Base-by-base conservation (phyloP, 2,113 vertebrate species). In the Mellivora capensis region DNA sequence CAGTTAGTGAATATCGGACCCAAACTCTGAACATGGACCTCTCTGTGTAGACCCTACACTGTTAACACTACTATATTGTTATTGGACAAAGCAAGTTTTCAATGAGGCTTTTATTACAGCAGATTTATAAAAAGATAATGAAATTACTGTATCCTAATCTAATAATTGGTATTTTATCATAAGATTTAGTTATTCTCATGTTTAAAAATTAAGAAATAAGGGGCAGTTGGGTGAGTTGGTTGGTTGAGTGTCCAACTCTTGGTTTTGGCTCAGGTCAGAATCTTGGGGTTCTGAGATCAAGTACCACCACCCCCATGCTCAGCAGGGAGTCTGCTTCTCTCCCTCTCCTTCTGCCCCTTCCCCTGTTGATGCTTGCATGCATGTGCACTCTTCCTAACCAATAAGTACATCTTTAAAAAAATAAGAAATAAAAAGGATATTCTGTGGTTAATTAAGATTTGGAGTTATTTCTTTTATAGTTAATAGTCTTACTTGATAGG, bases 121-220 rank as follows among this genome's bases (percentile, higher is more conserved):
- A 91, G n/a, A 29, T 97, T 91, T 71, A 61, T 71, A 87, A 62
- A 39, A 86, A 95, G 13, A 79, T 80, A 85, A 64, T 61, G 44
- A 39, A 93, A 72, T 27, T 47, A 77, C 5, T 89, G 8, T 72
- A 31, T 6, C 34, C 80, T 91, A 93, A 59, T 79, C 84, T 90
- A 61, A 31, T 86, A 80, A 47, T 77, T 94, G 87, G 86, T 25
- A 91, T 86, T 69, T 96, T 88, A 91, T 34, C 61, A 57, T 83
- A 64, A 34, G 27, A 42, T 87, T 87, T 34, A 52, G 49, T 86
- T 81, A 82, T 87, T 83, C 37, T 87, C 57, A 20, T 86, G 79
- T 92, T 12, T 20, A 74, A 77, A 76, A 87, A 37, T 80, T 59
- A 93, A 42, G 59, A 87, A 90, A 83, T 72, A 15, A 44, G 67